Percentiles rank a stretch among this genome's conserved stretches.
Conservation (phyloP, 2,888 invertebrate genomes). For the Coelinius sp. region DNA sequence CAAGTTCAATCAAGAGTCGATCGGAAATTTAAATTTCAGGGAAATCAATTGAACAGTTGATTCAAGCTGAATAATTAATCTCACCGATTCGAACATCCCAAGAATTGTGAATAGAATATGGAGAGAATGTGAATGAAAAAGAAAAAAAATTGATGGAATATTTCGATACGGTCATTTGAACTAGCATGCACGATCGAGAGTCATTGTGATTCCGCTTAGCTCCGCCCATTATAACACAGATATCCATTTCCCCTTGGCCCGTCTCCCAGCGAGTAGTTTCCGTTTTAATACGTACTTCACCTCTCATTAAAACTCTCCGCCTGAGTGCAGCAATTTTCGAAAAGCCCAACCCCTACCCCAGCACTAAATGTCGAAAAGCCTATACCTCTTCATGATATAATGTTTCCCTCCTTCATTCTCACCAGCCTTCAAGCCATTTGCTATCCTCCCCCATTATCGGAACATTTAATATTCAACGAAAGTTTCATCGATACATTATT, state of each 20-base stretch:
- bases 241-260: neutral
- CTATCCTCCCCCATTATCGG: slow-evolving; percentile 27
- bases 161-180: slow-evolving; percentile 20
- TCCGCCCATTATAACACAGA: slow-evolving; percentile 20
- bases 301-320: slow-evolving; percentile 51
- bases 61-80: slow-evolving; percentile 14
- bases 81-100: neutral
- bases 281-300: slow-evolving; percentile 42
- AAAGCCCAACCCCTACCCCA: slow-evolving; percentile 17
- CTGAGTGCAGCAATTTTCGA: slow-evolving; percentile 44
- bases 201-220: slow-evolving; percentile 36
- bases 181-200: slow-evolving; percentile 33
- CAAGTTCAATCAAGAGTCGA: neutral
- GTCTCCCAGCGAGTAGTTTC: slow-evolving; percentile 32
- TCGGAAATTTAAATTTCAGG: neutral
- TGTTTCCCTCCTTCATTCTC: slow-evolving; percentile 25
- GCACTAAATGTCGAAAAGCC: slow-evolving; percentile 18
- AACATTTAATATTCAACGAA: slow-evolving; percentile 37
- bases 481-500: slow-evolving; percentile 29
- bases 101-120: slow-evolving; percentile 7
- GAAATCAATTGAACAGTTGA: neutral
- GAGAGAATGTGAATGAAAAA: neutral
- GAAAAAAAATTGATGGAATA: neutral
- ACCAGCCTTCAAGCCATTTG: slow-evolving; percentile 3
- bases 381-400: slow-evolving; percentile 27